A percentile compares a stretch with the other conserved stretches of the same genome.
Evolutionary conservation across 2,797 vertebrate species (phyloP).

Genomic region (Gobionotothen gibberifrons): DNA sequence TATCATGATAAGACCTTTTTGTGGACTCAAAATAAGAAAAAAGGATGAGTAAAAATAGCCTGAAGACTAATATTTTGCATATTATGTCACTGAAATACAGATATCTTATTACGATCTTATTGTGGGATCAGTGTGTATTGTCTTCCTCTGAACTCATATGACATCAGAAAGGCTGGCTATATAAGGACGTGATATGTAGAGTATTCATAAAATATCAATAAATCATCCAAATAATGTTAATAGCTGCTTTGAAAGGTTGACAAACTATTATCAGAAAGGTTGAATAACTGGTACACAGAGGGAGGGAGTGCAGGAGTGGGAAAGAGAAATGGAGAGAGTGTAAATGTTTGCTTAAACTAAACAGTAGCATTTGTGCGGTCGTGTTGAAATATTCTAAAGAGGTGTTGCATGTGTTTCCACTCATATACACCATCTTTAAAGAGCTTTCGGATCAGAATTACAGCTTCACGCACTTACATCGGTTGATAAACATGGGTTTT

Average conservation of each 20-base stretch:
- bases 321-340: slow-evolving; percentile 32
- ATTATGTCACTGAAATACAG: not conserved
- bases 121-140: not conserved
- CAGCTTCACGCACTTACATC: not conserved
- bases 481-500: no score
- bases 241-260: slow-evolving; percentile 3
- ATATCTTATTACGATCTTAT: not conserved
- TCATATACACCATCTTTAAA: slow-evolving; percentile 23
- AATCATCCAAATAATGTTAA: not conserved
- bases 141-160: not conserved
- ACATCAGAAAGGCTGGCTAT: not conserved
- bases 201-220: not conserved
- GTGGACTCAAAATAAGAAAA: not conserved
- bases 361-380: slow-evolving; percentile 58
- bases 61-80: not conserved
- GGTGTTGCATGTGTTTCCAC: slow-evolving; percentile 28
- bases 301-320: not conserved
- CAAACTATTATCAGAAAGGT: slow-evolving; percentile 21
- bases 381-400: slow-evolving; percentile 62
- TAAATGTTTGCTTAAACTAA: slow-evolving; percentile 75
- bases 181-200: no score
- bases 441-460: not conserved
- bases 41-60: not conserved
- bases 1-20: not conserved
- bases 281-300: slow-evolving; percentile 31